These are phyloP conservation scores for Drepanosiphum platanoidis DNA, from an alignment of 2,888 invertebrate species.

Conservation along the genomic window DNA sequence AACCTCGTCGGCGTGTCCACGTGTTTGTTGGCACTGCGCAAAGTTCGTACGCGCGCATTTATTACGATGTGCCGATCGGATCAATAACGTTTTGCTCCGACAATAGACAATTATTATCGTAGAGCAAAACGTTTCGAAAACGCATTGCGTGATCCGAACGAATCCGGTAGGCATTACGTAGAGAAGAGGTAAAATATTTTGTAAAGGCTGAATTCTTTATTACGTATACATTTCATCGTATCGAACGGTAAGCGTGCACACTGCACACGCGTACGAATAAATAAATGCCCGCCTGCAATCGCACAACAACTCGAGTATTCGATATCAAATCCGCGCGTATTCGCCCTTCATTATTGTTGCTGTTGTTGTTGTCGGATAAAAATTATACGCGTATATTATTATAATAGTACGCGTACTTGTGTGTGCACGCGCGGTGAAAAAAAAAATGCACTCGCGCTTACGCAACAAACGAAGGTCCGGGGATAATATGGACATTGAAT, in stretches of 20 bases:
- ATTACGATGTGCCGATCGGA: too few species aligned
- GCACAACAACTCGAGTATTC: neutral
- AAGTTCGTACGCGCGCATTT: too few species aligned
- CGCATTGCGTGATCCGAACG: neutral
- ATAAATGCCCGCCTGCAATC: neutral
- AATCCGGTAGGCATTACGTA: neutral
- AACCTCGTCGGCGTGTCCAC: neutral
- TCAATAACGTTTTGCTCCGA: neutral
- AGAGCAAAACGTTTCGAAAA: neutral
- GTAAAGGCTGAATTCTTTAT: neutral
- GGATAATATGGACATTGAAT: conserved; percentile 41
- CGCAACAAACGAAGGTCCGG: neutral
- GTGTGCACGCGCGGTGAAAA: neutral
- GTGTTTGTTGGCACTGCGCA: neutral
- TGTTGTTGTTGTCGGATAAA: conserved; percentile 14
- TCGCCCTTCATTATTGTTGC: neutral
- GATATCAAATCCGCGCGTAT: neutral
- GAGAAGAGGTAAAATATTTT: too few species aligned
- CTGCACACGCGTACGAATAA: too few species aligned
- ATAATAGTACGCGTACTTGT: too few species aligned
- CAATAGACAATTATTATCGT: neutral
- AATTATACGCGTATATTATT: too few species aligned
- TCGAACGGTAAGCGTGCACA: neutral
- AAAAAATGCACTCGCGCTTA: neutral
- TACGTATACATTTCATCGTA: neutral